Evolutionary conservation across 2,113 vertebrate genomes (phyloP), one percentile per base, ranked within the genome.

Genomic region (Carassius carassius): DNA sequence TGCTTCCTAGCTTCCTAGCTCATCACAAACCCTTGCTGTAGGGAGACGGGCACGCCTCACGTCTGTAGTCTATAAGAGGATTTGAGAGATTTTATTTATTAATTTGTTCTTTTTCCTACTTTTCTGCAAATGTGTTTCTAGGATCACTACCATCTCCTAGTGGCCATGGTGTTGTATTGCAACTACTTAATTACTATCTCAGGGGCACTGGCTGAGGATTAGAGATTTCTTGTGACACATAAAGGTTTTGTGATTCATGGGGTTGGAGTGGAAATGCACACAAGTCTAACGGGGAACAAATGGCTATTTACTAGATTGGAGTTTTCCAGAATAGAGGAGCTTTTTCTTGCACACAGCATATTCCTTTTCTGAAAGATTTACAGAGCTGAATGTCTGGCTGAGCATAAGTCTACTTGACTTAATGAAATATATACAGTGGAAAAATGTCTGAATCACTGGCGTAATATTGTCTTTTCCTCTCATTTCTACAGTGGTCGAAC

Each of bases 401-500:
- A 67, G 63, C 25, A 17, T 67, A 67, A 67, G 17, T 37, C 41
- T 9, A 70, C 67, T 35, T 17, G 67, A 70, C 29, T 70, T 70
- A 12, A 37, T 70, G 35, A 70, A 41, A 72, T 41, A 19, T 35
- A 17, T 77, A 12, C 9, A 58, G 47, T 14, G 6, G 29, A 37
- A 35, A 12, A 78, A 78, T 78, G 77, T 44, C 12, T 17, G 9
- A 54, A 35, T 25, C 11, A 25, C 6, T 72, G 80, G 69, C 2
- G 81, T 7, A 37, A n/a, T 78, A 37, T 12, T 62, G 35, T 7
- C 41, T 78, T 25, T 29, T 47, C 7, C 37, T 79, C 12, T 82
- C 37, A 14, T 89, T 72, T 86, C 82, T 82, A 4, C 91, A 99
- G 98, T 99, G 98, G 98, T 99, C 98, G 88, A 97, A 95, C 0